A percentile compares a stretch with the other conserved stretches of the same genome.
These are phyloP conservation scores for Amblyopsis hoosieri DNA, from an alignment of 2,797 vertebrate species.

Conservation along the genomic window DNA sequence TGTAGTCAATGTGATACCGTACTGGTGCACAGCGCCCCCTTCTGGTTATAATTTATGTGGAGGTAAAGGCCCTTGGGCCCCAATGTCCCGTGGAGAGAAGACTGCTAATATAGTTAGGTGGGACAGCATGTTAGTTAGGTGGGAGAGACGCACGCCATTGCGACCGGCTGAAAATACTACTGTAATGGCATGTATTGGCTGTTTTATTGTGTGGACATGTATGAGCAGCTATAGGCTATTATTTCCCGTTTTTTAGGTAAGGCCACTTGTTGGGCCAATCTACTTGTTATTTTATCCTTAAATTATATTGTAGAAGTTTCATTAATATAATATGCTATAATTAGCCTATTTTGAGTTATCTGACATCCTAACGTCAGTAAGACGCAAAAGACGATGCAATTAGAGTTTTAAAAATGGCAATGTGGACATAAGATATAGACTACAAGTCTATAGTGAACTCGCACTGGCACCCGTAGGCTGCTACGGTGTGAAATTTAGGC, in stretches of 20 bases:
- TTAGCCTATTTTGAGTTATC: conserved; percentile 16
- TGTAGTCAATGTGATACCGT: background rate
- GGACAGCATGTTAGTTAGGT: too few species aligned
- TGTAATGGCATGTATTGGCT: too few species aligned
- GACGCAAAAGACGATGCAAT: conserved; percentile 40
- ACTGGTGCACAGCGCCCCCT: conserved; percentile 69
- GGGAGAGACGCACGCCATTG: background rate
- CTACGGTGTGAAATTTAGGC: conserved; percentile 59
- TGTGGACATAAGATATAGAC: conserved; percentile 31
- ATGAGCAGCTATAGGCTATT: too few species aligned
- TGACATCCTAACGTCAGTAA: conserved; percentile 44
- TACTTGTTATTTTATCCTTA: too few species aligned
- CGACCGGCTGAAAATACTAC: too few species aligned
- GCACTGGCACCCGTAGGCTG: conserved; percentile 58
- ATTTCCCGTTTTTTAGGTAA: too few species aligned
- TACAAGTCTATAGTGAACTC: conserved; percentile 15
- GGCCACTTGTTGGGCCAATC: background rate
- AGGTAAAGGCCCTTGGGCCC: conserved; percentile 56
- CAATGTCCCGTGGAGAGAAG: conserved; percentile 34
- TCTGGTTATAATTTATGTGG: conserved; percentile 51
- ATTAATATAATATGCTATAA: background rate
- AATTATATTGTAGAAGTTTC: background rate
- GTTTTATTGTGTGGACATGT: too few species aligned
- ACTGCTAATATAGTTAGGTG: too few species aligned
- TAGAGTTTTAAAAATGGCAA: conserved; percentile 48